Base-by-base conservation (phyloP, 2,113 vertebrate genomes). In the Eupsittula cactorum region DNA sequence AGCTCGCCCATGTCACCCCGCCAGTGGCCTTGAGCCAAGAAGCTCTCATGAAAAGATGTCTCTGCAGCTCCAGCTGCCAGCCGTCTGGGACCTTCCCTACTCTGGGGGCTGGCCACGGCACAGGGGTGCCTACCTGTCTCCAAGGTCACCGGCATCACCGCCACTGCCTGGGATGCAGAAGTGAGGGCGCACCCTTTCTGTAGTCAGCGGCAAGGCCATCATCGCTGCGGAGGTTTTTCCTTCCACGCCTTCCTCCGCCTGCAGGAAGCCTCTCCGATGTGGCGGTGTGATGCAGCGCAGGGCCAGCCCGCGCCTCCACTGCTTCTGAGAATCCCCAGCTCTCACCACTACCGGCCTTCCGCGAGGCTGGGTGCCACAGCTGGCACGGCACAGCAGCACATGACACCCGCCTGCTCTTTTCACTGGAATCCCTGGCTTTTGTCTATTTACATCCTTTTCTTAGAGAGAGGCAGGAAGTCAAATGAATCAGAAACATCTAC, bases 261-360 rank as follows among this genome's bases (percentile, higher is more conserved):
- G 88, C 98, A 98, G 98, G 98, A 98, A 98, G 98, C 96, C 93
- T 97, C 95, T 82, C 41, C 57, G 96, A 97, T 97, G 96, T 5
- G 95, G 88, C 10, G 35, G 77, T 74, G 96, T 27, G 96, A 98
- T 97, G 97, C 81, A 6, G 82, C 3, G 3, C 35, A 0, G 42
- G 46, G 62, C 93, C 98, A 97, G 96, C 97, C 96, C 92, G 11
- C 78, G 41, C 97, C 97, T 98, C 97, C 97, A 82, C 97, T 70
- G 95, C 96, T 99, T 99, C 98, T 97, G 98, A 98, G 98, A 99
- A 99, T n/a, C 84, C 97, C 95, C 94, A 21, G 95, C 82, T 96
- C 90, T 97, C 90, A 98, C 98, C 98, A 98, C 98, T 98, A 98
- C 98, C 98, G 98, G 98, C 98, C 92, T 99, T 98, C 98, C 90